phyloP scores from a whole-genome alignment of 2,888 invertebrate genomes.

The Eretmocerus hayati region DNA sequence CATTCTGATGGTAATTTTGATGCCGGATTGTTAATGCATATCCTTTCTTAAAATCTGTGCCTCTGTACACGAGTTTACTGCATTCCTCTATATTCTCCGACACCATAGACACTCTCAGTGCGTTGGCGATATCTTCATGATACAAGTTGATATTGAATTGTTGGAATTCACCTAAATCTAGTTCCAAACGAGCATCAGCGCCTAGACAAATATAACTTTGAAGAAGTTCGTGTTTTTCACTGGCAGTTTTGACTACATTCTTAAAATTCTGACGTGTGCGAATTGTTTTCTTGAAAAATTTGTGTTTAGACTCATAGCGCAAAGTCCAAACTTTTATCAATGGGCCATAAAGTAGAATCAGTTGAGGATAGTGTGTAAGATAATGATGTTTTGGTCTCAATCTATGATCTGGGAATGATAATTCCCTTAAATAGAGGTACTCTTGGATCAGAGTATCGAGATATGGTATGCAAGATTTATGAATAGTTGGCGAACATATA shows the following conservation, averaged over 20 bases:
- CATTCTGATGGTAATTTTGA: constrained; percentile 15
- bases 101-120: not conserved
- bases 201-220: constrained; percentile 4
- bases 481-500: constrained; percentile 21
- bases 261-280: constrained; percentile 19
- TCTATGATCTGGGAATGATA: constrained; percentile 11
- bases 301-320: constrained; percentile 30
- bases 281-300: constrained; percentile 25
- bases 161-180: not conserved
- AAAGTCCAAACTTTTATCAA: constrained; percentile 25
- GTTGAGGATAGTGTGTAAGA: not conserved
- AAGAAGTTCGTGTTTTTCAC: constrained; percentile 17
- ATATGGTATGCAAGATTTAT: constrained; percentile 19
- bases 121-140: constrained; percentile 4
- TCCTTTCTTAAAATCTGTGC: constrained; percentile 18
- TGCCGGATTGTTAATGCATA: constrained; percentile 10
- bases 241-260: constrained; percentile 14
- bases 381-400: constrained; percentile 25
- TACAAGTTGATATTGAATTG: constrained; percentile 9
- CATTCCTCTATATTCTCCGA: constrained; percentile 7
- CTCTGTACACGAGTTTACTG: constrained; percentile 12
- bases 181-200: not conserved
- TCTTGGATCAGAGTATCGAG: constrained; percentile 15
- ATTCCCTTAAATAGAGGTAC: constrained; percentile 18
- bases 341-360: constrained; percentile 19